phyloP scores from a whole-genome alignment of 1,140 invertebrate species.

The Cydia strobilella region DNA sequence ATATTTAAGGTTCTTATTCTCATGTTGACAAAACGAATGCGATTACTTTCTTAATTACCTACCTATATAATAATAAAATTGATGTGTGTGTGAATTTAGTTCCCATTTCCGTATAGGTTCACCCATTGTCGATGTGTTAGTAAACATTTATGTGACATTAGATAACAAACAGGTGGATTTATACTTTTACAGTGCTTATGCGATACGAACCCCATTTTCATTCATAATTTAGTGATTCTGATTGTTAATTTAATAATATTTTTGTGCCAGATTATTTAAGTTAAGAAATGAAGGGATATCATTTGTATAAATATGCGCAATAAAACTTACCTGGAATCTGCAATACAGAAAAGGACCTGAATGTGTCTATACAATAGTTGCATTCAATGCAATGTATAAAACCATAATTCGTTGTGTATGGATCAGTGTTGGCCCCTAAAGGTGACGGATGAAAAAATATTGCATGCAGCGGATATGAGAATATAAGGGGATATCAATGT shows the following conservation, averaged over 20 bases:
- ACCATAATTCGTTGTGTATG: no score
- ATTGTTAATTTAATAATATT: background rate
- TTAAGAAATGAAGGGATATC: no score
- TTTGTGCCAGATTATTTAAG: no score
- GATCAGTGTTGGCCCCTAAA: no score
- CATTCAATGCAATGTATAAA: no score
- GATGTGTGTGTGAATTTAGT: slow-evolving; percentile 45
- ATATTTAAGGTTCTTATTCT: slow-evolving; percentile 62
- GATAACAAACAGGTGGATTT: slow-evolving; percentile 8
- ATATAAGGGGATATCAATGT: no score
- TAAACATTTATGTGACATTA: slow-evolving; percentile 27
- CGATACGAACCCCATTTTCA: background rate
- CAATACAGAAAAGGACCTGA: no score
- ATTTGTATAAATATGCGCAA: no score
- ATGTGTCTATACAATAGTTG: no score
- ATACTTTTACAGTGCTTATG: background rate
- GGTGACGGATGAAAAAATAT: no score
- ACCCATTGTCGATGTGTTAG: slow-evolving; percentile 15
- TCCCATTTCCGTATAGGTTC: slow-evolving; percentile 35
- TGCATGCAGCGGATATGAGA: no score
- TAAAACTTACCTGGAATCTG: no score
- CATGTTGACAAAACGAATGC: slow-evolving; percentile 68
- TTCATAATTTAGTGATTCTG: background rate
- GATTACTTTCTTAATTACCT: slow-evolving; percentile 45
- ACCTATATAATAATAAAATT: slow-evolving; percentile 33